Evolutionary conservation across 2,113 vertebrate genomes (phyloP), one percentile per base, ranked within the genome.

Genomic region (Paratilapia polleni): DNA sequence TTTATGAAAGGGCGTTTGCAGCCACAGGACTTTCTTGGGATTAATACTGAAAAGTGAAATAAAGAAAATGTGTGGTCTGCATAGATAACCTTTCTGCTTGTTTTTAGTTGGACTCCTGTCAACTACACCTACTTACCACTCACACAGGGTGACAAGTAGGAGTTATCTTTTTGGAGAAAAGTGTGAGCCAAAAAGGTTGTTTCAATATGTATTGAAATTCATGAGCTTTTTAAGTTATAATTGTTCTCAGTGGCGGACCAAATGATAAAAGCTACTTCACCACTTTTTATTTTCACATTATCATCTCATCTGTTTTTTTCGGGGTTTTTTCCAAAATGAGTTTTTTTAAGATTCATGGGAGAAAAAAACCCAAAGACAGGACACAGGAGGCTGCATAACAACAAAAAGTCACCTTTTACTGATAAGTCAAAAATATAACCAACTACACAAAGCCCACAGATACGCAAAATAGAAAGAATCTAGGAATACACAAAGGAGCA

Each of bases 71-170:
- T 73, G 68, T 6, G 64, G 28, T 52, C 74, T 22, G 36, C 36
- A 89, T 78, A 19, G 68, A 20, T 89, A 57, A 74, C 66, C 70
- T 78, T 34, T 75, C 20, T 2, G 81, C 80, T 80, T 24, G 17
- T 79, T 79, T 86, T 77, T 66, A 63, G 8, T 81, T 82, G 75
- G 81, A 68, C 52, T 80, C 41, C 80, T 80, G 68, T 92, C 68
- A 82, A 19, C 78, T 28, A 76, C 79, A 7, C 86, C 81, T 58
- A 85, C 87, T 60, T 58, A 38, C 31, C 58, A 8, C 78, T 90
- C 58, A 59, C 76, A 62, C 31, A 3, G 38, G 41, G 34, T 59
- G 78, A 87, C 59, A 81, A 81, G 77, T 77, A 49, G 60, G 84
- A 88, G 56, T 64, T 76, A n/a, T 83, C n/a, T 76, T 68, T 83